Percentiles rank a stretch among this genome's conserved stretches.
These are phyloP conservation scores for Argentina silus DNA, from an alignment of 2,797 vertebrate genomes.

Conservation along the genomic window DNA sequence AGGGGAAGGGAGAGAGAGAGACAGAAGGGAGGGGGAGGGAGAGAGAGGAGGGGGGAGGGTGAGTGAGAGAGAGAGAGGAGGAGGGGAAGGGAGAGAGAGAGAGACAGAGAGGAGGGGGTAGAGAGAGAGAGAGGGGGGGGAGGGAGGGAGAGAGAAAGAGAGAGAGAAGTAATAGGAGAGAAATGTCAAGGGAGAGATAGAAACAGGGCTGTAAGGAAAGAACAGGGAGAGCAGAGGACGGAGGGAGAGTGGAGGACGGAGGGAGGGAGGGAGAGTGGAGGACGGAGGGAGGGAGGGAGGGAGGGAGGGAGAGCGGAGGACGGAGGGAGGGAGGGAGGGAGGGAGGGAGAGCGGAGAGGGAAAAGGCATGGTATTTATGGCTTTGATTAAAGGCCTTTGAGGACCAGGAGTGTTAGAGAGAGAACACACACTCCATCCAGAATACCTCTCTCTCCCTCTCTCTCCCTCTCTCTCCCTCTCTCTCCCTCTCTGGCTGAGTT, in stretches of 20 bases:
- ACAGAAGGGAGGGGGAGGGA: constrained; percentile 26
- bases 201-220: not conserved
- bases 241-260: constrained; percentile 48
- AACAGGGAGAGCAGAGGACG: constrained; percentile 20
- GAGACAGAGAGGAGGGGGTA: constrained; percentile 26
- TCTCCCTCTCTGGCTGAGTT: constrained; percentile 44
- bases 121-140: not conserved
- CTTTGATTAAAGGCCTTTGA: constrained; percentile 56
- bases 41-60: constrained; percentile 31
- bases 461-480: constrained; percentile 40
- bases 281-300: constrained; percentile 39
- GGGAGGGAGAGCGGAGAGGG: constrained; percentile 18
- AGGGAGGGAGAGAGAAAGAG: not conserved
- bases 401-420: constrained; percentile 44
- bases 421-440: constrained; percentile 26
- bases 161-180: not conserved
- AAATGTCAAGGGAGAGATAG: not conserved
- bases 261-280: not conserved
- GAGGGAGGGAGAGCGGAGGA: not conserved
- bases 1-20: no score
- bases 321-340: constrained; percentile 14
- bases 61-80: constrained; percentile 47
- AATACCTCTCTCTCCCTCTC: constrained; percentile 37
- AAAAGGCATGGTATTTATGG: constrained; percentile 57
- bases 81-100: constrained; percentile 34